A percentile compares a stretch with the other conserved stretches of the same genome.
Evolutionary conservation across 1,140 invertebrate species (phyloP).

Genomic region (Kradibia gibbosae): DNA sequence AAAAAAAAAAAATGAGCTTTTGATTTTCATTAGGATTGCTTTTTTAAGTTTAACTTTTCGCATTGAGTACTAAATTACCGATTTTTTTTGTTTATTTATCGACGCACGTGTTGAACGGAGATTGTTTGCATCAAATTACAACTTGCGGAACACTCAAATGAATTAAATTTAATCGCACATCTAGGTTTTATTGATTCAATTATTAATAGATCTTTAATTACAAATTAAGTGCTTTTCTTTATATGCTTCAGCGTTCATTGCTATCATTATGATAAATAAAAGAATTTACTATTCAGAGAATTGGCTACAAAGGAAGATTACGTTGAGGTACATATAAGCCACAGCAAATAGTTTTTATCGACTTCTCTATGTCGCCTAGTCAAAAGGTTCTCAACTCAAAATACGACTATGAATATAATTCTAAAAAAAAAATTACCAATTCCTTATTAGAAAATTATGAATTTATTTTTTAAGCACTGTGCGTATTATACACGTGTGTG

Average conservation of each 20-base stretch:
- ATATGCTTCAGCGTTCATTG: background rate
- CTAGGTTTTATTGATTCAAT: background rate
- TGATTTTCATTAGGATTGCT: too few species aligned
- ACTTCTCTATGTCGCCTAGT: background rate
- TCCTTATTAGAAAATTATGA: too few species aligned
- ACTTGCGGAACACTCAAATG: too few species aligned
- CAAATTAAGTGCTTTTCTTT: background rate
- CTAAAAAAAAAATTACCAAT: slow-evolving; percentile 16
- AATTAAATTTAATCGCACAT: background rate
- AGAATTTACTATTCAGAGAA: background rate
- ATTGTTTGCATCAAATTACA: too few species aligned
- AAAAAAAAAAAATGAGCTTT: too few species aligned
- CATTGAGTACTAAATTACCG: too few species aligned
- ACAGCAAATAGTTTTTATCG: background rate
- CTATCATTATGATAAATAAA: background rate
- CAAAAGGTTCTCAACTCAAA: slow-evolving; percentile 2
- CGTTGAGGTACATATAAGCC: background rate
- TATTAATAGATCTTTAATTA: background rate
- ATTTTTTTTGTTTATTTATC: too few species aligned
- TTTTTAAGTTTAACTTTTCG: too few species aligned
- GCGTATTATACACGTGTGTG: too few species aligned
- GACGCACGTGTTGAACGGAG: too few species aligned
- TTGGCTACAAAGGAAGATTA: background rate
- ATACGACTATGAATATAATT: slow-evolving; percentile 9
- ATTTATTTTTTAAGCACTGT: too few species aligned